A percentile compares a stretch with the other conserved stretches of the same genome.
These are phyloP conservation scores for Pseudorhombus dupliciocellatus DNA, from an alignment of 2,113 vertebrate species.

Conservation along the genomic window DNA sequence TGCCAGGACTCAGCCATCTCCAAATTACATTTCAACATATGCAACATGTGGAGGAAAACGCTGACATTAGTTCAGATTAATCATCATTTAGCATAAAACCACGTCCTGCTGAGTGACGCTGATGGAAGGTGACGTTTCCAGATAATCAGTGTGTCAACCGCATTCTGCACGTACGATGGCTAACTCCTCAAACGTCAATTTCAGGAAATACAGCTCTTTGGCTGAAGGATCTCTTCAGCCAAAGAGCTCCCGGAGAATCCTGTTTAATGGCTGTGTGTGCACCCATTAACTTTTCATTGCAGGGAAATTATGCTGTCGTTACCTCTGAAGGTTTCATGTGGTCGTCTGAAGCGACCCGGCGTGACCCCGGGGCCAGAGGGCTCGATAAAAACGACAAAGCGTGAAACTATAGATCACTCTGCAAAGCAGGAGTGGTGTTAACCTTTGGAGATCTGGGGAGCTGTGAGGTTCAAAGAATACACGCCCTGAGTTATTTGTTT, in stretches of 20 bases:
- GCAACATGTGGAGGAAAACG: conserved; percentile 24
- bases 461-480: conserved; percentile 59
- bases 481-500: conserved; percentile 68
- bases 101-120: conserved; percentile 43
- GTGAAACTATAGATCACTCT: conserved; percentile 69
- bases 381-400: conserved; percentile 68
- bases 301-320: conserved; percentile 39
- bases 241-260: conserved; percentile 20
- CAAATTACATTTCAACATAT: conserved; percentile 40
- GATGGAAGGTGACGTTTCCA: conserved; percentile 47
- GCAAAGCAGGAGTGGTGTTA: conserved; percentile 52
- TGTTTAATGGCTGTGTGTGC: conserved; percentile 11
- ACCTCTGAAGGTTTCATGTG: conserved; percentile 40
- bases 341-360: conserved; percentile 38
- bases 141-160: conserved; percentile 35
- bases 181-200: conserved; percentile 20
- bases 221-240: neutral
- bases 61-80: conserved; percentile 22
- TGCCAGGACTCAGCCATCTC: conserved; percentile 32
- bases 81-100: conserved; percentile 48
- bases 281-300: conserved; percentile 22
- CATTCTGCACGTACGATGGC: conserved; percentile 20
- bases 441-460: conserved; percentile 54
- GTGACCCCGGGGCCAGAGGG: conserved; percentile 45
- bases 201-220: conserved; percentile 36